phyloP scores from a whole-genome alignment of 2,113 vertebrate species.

The Narcine bancroftii region DNA sequence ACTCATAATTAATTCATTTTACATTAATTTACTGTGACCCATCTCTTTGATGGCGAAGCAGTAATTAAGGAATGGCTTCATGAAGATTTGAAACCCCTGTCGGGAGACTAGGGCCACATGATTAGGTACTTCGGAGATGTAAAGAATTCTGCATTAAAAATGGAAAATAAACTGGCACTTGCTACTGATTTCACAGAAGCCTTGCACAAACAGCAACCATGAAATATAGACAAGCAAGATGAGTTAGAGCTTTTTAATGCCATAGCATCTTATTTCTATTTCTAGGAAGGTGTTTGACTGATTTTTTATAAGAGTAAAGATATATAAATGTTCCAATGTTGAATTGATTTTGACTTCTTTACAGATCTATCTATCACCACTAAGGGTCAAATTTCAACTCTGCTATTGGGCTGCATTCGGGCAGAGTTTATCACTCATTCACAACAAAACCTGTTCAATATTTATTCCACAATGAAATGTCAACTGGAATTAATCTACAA shows the following conservation, averaged over 20 bases:
- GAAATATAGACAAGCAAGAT: not conserved
- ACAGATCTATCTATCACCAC: not conserved
- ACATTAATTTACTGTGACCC: not conserved
- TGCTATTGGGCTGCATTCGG: not conserved
- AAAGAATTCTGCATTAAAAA: not conserved
- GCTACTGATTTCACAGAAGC: not conserved
- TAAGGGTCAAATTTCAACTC: not conserved
- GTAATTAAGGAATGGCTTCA: not conserved
- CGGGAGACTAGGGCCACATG: not conserved
- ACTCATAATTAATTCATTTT: conserved; percentile 2
- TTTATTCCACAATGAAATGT: conserved; percentile 12
- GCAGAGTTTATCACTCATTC: not conserved
- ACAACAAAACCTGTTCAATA: not conserved
- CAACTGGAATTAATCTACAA: not conserved
- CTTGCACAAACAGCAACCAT: not conserved
- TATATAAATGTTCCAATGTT: not conserved
- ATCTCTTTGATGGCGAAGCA: not conserved
- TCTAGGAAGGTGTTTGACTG: not conserved
- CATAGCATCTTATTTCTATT: not conserved
- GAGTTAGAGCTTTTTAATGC: not conserved
- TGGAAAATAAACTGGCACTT: not conserved
- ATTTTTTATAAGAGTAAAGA: not conserved
- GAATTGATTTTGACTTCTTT: not conserved
- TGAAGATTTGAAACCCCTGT: not conserved
- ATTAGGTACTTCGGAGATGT: not conserved